Conservation (phyloP, 2,113 vertebrate genomes). For the Hippocampus zosterae region DNA sequence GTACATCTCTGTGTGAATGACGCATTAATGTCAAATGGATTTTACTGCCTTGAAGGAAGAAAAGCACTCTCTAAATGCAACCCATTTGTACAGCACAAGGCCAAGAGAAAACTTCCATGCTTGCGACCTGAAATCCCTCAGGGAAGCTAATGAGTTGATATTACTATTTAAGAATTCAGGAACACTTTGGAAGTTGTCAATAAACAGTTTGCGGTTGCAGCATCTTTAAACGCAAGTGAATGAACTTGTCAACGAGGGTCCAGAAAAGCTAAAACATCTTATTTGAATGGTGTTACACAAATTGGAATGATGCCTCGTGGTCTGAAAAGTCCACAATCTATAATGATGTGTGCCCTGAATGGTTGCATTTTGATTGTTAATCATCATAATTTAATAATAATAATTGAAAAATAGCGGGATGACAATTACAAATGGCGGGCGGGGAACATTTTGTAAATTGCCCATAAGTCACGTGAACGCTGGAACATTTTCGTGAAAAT, state of each 20-base stretch:
- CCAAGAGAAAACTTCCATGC: background rate
- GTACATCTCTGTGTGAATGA: background rate
- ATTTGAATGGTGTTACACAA: background rate
- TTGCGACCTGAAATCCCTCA: background rate
- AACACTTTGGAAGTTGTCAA: conserved; percentile 3
- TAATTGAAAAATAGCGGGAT: too few species aligned
- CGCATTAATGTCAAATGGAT: background rate
- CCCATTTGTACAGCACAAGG: conserved; percentile 1
- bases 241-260: background rate
- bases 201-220: background rate
- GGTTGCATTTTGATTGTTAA: background rate
- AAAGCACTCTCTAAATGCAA: background rate
- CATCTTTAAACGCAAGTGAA: background rate
- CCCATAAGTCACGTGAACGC: too few species aligned
- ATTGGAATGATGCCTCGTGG: too few species aligned
- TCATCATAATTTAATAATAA: background rate
- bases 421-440: too few species aligned
- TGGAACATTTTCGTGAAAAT: too few species aligned
- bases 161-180: background rate
- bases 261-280: background rate
- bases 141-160: conserved; percentile 4
- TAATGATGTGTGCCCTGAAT: background rate
- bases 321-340: background rate
- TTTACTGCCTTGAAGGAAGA: background rate
- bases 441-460: too few species aligned